Evolutionary conservation across 2,888 invertebrate species (phyloP), one percentile per base, ranked within the genome.

Genomic region (Euclidia mi): DNA sequence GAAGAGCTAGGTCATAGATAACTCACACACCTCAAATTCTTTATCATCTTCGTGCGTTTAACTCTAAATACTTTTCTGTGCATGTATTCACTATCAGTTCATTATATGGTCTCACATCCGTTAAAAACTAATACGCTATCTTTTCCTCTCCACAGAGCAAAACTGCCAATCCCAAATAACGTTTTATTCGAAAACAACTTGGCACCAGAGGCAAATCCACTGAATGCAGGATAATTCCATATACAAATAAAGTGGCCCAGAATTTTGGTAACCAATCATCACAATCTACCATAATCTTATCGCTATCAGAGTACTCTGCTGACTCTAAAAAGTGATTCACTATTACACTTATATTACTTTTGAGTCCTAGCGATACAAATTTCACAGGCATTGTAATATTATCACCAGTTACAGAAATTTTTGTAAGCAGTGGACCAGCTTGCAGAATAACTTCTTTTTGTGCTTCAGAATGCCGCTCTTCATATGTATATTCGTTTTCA

Each of bases 1-100:
- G n/a, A n/a, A n/a, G n/a, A n/a, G n/a, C n/a, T n/a, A n/a, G n/a
- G n/a, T n/a, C n/a, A n/a, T n/a, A n/a, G n/a, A n/a, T n/a, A n/a
- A n/a, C n/a, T n/a, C n/a, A n/a, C n/a, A n/a, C n/a, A n/a, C n/a
- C n/a, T n/a, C n/a, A n/a, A n/a, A n/a, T n/a, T n/a, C n/a, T n/a
- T n/a, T n/a, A n/a, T n/a, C n/a, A n/a, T n/a, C n/a, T n/a, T n/a
- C n/a, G n/a, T n/a, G n/a, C n/a, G n/a, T 20, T 20, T 20, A 20
- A 9, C 4, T 49, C 49, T 9, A 17, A 25, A 55, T n/a, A n/a
- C n/a, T n/a, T n/a, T n/a, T 44, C 47, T 29, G 56, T 64, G 34
- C 46, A 48, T 4, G 42, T 38, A 3, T 20, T 32, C 9, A 15
- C 0, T 14, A 51, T 44, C 17, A 43, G 12, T 3, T 28, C 35